Evolutionary conservation across 2,113 vertebrate genomes (phyloP).

Genomic region (Corvus hawaiiensis): DNA sequence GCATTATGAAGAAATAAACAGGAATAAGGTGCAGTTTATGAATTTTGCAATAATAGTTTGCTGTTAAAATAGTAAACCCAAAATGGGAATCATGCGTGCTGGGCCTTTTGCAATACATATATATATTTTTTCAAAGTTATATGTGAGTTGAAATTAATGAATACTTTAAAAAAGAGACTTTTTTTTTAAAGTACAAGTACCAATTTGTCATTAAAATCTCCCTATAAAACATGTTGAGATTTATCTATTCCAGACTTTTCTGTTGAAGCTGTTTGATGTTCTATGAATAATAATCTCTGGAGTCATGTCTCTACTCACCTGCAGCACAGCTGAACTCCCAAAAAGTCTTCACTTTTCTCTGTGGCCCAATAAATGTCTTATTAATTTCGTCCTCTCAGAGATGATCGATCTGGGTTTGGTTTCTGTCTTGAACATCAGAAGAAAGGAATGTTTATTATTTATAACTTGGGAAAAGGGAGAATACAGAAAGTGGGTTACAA

Average conservation of each 20-base stretch:
- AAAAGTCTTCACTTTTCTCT: neutral
- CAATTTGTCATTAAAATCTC: neutral
- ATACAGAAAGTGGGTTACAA: neutral
- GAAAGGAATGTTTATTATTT: neutral
- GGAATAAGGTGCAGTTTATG: neutral
- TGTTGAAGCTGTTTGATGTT: neutral
- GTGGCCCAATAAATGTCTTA: neutral
- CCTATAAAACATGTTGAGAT: neutral
- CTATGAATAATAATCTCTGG: neutral
- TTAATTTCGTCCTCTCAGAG: neutral
- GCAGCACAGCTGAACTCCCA: neutral
- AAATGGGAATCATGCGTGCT: neutral
- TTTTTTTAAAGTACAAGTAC: neutral
- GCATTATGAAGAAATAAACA: neutral
- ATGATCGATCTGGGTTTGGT: neutral
- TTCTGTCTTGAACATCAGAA: neutral
- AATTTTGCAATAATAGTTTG: neutral
- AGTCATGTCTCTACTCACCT: neutral
- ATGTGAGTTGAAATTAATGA: neutral
- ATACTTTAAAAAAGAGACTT: neutral
- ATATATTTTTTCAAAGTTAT: neutral
- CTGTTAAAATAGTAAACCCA: neutral
- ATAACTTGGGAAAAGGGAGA: neutral
- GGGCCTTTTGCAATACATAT: neutral
- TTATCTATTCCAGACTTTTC: neutral